Evolutionary conservation across 2,113 vertebrate genomes (phyloP).

Genomic region (Chloroceryle aenea): DNA sequence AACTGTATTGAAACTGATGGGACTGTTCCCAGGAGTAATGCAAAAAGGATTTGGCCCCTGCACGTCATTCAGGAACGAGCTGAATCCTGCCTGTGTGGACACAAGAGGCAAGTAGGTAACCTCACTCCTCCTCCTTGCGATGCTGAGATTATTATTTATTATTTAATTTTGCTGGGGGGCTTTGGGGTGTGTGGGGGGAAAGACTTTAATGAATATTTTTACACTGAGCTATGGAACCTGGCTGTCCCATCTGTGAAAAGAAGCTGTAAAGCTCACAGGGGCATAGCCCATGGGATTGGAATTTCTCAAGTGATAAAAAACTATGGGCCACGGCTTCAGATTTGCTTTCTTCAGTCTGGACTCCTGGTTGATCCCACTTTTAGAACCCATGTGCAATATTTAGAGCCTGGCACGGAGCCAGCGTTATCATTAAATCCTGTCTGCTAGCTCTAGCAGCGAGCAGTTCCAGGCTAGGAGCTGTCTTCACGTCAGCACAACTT

Average conservation of each 20-base stretch:
- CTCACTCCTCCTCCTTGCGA: fast-evolving
- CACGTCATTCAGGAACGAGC: neutral
- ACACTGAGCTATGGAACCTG: neutral
- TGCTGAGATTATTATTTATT: neutral
- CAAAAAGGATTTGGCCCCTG: neutral
- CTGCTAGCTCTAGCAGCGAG: neutral
- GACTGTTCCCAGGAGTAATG: neutral
- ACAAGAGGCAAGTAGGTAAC: neutral
- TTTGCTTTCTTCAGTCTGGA: neutral
- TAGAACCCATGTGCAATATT: neutral
- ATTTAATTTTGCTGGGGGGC: too few species aligned
- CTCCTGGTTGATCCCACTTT: neutral
- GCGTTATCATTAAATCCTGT: neutral
- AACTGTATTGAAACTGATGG: neutral
- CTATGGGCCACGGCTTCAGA: neutral
- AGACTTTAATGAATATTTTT: neutral
- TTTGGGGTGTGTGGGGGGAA: too few species aligned
- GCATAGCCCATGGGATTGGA: neutral
- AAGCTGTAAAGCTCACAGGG: neutral
- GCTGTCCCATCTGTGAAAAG: fast-evolving
- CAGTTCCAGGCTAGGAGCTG: neutral
- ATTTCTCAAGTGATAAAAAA: neutral
- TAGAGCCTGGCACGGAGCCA: neutral
- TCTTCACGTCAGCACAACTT: slow-evolving; percentile 22
- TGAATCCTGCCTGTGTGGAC: fast-evolving